Conservation (phyloP, 1,140 invertebrate species). For the Euura lappo region DNA sequence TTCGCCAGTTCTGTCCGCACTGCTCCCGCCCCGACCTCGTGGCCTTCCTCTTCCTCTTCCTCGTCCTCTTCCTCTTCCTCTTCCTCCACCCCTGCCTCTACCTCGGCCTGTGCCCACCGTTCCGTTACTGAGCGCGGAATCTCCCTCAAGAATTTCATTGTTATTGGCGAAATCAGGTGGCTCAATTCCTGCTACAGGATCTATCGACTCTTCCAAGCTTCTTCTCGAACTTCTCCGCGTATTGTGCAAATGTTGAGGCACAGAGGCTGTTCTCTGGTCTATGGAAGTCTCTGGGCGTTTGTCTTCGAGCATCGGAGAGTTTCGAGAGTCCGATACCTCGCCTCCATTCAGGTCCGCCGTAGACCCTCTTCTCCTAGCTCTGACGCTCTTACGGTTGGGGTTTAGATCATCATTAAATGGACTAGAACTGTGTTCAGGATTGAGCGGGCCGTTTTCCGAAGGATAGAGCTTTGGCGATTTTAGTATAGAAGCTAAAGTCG, state of each 20-base stretch:
- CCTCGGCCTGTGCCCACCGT: constrained; percentile 10
- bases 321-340: no score
- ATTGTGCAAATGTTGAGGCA: not conserved
- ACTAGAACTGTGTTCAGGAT: constrained; percentile 21
- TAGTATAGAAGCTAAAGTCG: not conserved
- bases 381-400: no score
- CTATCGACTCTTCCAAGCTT: not conserved
- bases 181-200: not conserved
- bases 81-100: constrained; percentile 20
- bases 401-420: not conserved
- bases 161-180: not conserved
- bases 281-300: not conserved
- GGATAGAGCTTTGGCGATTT: constrained; percentile 6
- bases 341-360: not conserved
- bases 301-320: not conserved
- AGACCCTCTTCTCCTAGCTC: not conserved
- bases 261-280: not conserved
- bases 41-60: constrained; percentile 8
- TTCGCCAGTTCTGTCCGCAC: no score
- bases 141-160: not conserved
- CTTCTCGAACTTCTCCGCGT: not conserved
- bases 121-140: not conserved
- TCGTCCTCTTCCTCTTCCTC: constrained; percentile 15
- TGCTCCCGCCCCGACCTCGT: constrained; percentile 12
- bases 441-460: constrained; percentile 16